phyloP scores from a whole-genome alignment of 2,113 vertebrate genomes.

The Piaya cayana region DNA sequence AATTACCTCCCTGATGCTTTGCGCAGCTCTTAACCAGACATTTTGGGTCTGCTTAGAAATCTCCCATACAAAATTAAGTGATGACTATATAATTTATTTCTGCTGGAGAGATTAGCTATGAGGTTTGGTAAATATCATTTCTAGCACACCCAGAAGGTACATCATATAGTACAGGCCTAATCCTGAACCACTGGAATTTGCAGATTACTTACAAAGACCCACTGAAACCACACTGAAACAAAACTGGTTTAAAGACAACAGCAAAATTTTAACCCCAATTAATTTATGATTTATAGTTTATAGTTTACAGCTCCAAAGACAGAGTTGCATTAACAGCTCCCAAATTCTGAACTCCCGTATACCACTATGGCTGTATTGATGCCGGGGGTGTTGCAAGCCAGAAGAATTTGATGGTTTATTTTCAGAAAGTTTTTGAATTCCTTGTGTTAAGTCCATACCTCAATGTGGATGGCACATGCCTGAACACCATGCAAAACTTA shows the following conservation, averaged over 20 bases:
- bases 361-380: not conserved
- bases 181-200: not conserved
- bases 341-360: not conserved
- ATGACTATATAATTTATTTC: not conserved
- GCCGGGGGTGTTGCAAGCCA: not conserved
- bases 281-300: not conserved
- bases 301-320: not conserved
- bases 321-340: not conserved
- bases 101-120: not conserved
- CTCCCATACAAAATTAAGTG: conserved; percentile 16
- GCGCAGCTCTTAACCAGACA: conserved; percentile 23
- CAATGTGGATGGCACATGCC: not conserved
- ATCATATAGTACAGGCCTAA: not conserved
- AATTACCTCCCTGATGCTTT: conserved; percentile 59
- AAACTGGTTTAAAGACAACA: not conserved
- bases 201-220: not conserved
- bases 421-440: not conserved
- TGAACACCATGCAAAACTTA: not conserved
- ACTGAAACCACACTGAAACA: not conserved
- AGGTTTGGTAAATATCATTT: not conserved
- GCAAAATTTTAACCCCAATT: not conserved
- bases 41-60: conserved; percentile 33
- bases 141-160: not conserved
- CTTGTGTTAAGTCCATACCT: not conserved
- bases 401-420: not conserved